Evolutionary conservation across 1,140 invertebrate species (phyloP).

Genomic region (Calephelis nemesis): DNA sequence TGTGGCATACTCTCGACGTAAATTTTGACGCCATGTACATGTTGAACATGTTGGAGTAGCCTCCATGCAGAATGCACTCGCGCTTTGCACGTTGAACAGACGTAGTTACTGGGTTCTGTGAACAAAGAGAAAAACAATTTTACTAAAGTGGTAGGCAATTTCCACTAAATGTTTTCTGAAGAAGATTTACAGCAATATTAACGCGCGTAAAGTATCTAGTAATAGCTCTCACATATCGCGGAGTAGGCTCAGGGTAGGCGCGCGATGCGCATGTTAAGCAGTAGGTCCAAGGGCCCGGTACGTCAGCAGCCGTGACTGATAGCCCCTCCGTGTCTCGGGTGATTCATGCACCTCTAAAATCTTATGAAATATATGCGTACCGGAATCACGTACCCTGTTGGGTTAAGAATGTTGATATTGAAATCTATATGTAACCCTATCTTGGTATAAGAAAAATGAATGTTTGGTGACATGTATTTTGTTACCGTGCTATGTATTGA

Average conservation of each 20-base stretch:
- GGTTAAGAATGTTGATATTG: conserved; percentile 78
- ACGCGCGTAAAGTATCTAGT: conserved; percentile 76
- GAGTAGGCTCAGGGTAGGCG: conserved; percentile 69
- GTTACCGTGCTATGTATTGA: not conserved
- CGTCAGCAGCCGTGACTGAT: conserved; percentile 69
- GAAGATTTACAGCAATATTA: conserved; percentile 75
- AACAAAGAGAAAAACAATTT: conserved; percentile 77
- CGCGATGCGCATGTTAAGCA: conserved; percentile 69
- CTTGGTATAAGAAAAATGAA: conserved; percentile 49
- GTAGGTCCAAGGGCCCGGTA: conserved; percentile 61
- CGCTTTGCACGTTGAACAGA: conserved; percentile 96
- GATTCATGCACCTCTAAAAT: conserved; percentile 78
- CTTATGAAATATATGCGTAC: conserved; percentile 77
- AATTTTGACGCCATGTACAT: conserved; percentile 95
- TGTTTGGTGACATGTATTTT: conserved; percentile 28
- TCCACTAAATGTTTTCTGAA: conserved; percentile 52
- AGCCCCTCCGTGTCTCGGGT: conserved; percentile 70
- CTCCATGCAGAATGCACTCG: conserved; percentile 95
- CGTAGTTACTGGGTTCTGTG: conserved; percentile 96
- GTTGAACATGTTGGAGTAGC: conserved; percentile 96
- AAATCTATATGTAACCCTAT: conserved; percentile 75
- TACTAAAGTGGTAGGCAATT: conserved; percentile 30
- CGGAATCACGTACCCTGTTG: conserved; percentile 69
- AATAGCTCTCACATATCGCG: conserved; percentile 78
- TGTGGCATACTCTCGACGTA: conserved; percentile 86